phyloP scores from a whole-genome alignment of 2,797 vertebrate genomes.

The Uromys caudimaculatus region DNA sequence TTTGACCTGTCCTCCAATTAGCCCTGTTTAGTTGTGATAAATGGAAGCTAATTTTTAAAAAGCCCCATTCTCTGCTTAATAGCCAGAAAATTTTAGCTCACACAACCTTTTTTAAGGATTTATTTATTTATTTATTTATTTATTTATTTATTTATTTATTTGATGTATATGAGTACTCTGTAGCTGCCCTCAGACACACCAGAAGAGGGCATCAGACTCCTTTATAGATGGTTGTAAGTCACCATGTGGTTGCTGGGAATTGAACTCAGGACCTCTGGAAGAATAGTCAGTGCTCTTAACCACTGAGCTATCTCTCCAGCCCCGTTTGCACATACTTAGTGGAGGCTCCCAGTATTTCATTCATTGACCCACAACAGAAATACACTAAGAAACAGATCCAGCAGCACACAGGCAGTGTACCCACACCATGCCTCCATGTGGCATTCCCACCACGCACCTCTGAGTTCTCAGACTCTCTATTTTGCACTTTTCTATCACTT shows the following conservation, averaged over 20 bases:
- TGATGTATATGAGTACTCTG: background rate
- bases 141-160: background rate
- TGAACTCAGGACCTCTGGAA: background rate
- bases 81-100: background rate
- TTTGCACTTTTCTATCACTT: background rate
- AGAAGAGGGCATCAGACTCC: background rate
- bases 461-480: background rate
- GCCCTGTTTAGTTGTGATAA: background rate
- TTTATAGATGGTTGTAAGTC: background rate
- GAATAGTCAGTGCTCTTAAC: background rate
- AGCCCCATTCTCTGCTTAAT: background rate
- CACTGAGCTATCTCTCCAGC: background rate
- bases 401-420: rapidly evolving
- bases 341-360: background rate
- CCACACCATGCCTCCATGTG: background rate
- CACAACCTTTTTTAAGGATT: background rate
- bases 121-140: background rate
- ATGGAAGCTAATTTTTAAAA: constrained; percentile 14
- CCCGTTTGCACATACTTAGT: background rate
- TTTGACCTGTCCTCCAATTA: background rate
- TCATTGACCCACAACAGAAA: background rate
- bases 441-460: background rate
- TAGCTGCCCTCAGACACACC: background rate
- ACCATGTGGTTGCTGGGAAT: background rate
- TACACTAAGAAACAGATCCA: background rate